Base-by-base conservation (phyloP, 2,797 vertebrate species). In the Holocentrus rufus region DNA sequence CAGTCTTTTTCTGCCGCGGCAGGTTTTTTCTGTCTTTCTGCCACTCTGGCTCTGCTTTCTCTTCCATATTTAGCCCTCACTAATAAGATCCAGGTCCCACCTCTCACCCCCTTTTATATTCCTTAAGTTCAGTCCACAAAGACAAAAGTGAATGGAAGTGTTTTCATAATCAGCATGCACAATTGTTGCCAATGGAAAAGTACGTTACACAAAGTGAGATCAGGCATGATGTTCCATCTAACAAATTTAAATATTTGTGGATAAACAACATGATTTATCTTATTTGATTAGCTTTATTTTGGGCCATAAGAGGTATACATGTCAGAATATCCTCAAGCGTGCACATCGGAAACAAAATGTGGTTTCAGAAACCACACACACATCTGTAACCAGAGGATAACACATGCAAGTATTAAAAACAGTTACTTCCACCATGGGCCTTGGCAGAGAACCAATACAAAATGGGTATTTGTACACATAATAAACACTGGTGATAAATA, bases 21-120 rank as follows among this genome's bases (percentile, higher is more conserved):
- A 52, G 53, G 77, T 64, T 78, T 42, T 31, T 18, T 27, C 25
- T 27, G 53, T 62, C 54, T 64, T 46, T n/a, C 44, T 67, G 56
- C 49, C 62, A 31, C 10, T 80, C 11, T 22, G 7, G 11, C 6
- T 31, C 18, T 59, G 27, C 17, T 20, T 53, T 53, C 34, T 44
- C 20, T 52, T 67, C 25, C 72, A 34, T 57, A 71, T 63, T 80
- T 52, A 47, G 18, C 71, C 63, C 49, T 14, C 52, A 66, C 59
- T 72, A 85, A 88, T 73, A 57, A 66, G 72, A 61, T 47, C 70
- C 83, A 90, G 82, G 44, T 65, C 31, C 17, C 61, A 34, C n/a
- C 20, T 34, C 34, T 17, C 14, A 39, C 20, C 47, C 2, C n/a
- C 69, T 58, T 15, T 59, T 36, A n/a, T 34, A 18, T 31, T 56